phyloP scores from a whole-genome alignment of 2,888 invertebrate genomes.

The Crocallis elinguaria region DNA sequence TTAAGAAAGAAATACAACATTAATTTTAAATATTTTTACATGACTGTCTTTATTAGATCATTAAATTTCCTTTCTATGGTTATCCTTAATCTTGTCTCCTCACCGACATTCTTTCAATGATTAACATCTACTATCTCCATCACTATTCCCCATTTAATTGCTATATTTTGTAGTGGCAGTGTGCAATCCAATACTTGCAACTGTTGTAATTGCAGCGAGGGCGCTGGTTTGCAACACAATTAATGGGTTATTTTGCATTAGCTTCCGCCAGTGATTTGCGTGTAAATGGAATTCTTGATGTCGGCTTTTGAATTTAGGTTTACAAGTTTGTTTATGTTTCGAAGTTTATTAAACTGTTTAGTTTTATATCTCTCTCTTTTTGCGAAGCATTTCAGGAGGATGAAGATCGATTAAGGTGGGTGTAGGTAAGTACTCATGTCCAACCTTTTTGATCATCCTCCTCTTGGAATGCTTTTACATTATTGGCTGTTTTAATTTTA shows the following conservation, averaged over 20 bases:
- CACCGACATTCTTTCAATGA: not conserved
- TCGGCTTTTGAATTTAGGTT: not conserved
- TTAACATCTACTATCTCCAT: not conserved
- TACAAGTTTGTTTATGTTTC: no score
- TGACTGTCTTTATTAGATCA: not conserved
- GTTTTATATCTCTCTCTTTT: no score
- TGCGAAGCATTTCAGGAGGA: no score
- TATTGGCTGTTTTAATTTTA: no score
- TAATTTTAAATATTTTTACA: no score
- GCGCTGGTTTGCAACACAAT: slow-evolving; percentile 27
- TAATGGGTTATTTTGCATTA: slow-evolving; percentile 36
- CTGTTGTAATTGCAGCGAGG: slow-evolving; percentile 27
- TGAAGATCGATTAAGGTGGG: no score
- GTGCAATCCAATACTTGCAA: slow-evolving; percentile 29
- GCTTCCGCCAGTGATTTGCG: slow-evolving; percentile 33
- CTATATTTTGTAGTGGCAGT: slow-evolving; percentile 3
- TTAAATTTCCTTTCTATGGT: not conserved
- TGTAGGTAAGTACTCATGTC: no score
- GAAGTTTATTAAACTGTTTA: no score
- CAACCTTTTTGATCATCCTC: no score
- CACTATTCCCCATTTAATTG: slow-evolving; percentile 4
- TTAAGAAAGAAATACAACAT: no score
- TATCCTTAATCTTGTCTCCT: not conserved
- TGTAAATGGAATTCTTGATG: slow-evolving; percentile 17
- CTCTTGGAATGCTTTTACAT: no score